A percentile compares a stretch with the other conserved stretches of the same genome.
These are phyloP conservation scores for Sicus ferrugineus DNA, from an alignment of 2,888 invertebrate genomes.

Conservation along the genomic window DNA sequence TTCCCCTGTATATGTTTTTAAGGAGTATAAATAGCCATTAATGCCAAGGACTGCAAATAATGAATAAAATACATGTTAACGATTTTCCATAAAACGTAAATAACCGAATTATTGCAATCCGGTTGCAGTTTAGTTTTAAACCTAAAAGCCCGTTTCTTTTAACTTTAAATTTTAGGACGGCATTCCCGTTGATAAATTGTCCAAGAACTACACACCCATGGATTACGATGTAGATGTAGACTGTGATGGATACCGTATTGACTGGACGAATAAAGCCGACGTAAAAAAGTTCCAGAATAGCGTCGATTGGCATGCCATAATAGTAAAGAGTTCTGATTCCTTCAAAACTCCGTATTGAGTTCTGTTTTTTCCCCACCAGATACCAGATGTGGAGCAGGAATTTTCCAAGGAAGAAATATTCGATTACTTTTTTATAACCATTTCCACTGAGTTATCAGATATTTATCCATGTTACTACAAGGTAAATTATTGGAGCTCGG, in stretches of 20 bases:
- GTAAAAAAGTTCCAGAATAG: conserved; percentile 50
- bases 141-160: too few relatives aligned
- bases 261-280: conserved; percentile 46
- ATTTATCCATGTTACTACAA: conserved; percentile 61
- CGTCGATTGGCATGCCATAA: conserved; percentile 56
- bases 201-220: conserved; percentile 50
- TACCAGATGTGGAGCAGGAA: conserved; percentile 48
- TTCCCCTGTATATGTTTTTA: too few relatives aligned
- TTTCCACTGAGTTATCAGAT: conserved; percentile 48
- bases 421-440: conserved; percentile 52
- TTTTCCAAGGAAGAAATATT: conserved; percentile 51
- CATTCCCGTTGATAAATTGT: conserved; percentile 52
- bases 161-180: conserved; percentile 49
- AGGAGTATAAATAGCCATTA: too few relatives aligned
- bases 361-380: conserved; percentile 42
- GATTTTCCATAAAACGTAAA: too few relatives aligned
- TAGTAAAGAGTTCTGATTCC: conserved; percentile 42
- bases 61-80: too few relatives aligned
- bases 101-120: too few relatives aligned
- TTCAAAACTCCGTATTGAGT: neutral
- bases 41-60: too few relatives aligned
- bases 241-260: conserved; percentile 47
- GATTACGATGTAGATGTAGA: conserved; percentile 49
- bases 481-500: conserved; percentile 41
- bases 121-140: too few relatives aligned